Evolutionary conservation across 92 coral and sea anemone genomes (phyloP).

Genomic region (Bergia puertoricense): DNA sequence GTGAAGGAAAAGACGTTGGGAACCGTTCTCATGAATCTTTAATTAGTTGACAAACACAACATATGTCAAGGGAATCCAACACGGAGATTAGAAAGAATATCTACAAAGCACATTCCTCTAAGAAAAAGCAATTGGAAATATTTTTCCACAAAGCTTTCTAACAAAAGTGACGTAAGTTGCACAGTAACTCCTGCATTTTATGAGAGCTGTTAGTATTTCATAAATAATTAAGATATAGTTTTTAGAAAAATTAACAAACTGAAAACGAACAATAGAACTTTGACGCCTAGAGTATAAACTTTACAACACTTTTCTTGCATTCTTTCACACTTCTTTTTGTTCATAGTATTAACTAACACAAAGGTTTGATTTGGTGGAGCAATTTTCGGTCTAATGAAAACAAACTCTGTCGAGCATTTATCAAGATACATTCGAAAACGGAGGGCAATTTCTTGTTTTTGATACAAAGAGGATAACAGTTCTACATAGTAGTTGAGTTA

Average conservation of each 20-base stretch:
- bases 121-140: neutral
- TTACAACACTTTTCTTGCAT: neutral
- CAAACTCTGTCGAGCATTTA: neutral
- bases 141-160: neutral
- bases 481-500: neutral
- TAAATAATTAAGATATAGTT: conserved; percentile 30
- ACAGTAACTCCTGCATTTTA: neutral
- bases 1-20: conserved; percentile 1
- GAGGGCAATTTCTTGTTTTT: neutral
- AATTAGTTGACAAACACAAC: conserved; percentile 12
- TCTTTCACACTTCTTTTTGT: neutral
- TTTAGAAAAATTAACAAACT: conserved; percentile 28
- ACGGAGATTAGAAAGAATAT: neutral
- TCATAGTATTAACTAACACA: neutral
- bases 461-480: neutral
- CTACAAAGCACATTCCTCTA: neutral
- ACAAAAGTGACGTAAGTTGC: neutral
- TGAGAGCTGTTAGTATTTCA: neutral
- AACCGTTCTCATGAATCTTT: conserved; percentile 7
- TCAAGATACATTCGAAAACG: neutral
- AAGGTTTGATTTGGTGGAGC: neutral
- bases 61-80: neutral
- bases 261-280: conserved; percentile 31
- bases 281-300: conserved; percentile 29
- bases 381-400: neutral